Evolutionary conservation across 1,140 invertebrate genomes (phyloP).

Genomic region (Drosophila seguyi): DNA sequence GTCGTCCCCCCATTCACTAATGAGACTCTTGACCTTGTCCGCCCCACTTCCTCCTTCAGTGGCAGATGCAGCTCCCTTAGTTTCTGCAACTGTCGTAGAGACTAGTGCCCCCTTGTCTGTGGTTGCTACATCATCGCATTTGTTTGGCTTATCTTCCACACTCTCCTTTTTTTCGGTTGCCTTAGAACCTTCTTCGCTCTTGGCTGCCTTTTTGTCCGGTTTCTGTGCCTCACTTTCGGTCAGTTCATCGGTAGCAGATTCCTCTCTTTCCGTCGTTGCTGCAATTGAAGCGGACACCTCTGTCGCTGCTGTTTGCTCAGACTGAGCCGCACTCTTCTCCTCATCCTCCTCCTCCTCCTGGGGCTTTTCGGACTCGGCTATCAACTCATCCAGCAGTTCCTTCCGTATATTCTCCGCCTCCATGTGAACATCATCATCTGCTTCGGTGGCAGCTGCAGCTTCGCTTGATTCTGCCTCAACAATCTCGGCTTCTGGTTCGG

Average conservation of each 20-base stretch:
- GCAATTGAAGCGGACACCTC: slow-evolving; percentile 6
- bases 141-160: slow-evolving; percentile 41
- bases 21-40: slow-evolving; percentile 76
- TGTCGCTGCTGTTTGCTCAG: not conserved
- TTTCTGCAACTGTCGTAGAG: not conserved
- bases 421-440: slow-evolving; percentile 53
- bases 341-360: slow-evolving; percentile 20
- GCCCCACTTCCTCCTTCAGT: slow-evolving; percentile 20
- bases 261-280: slow-evolving; percentile 7
- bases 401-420: slow-evolving; percentile 68
- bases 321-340: not conserved
- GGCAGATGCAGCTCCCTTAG: slow-evolving; percentile 4
- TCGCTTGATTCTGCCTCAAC: slow-evolving; percentile 3
- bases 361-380: slow-evolving; percentile 55
- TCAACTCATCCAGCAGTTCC: slow-evolving; percentile 65
- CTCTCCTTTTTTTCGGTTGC: slow-evolving; percentile 12
- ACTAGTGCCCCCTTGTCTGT: slow-evolving; percentile 4
- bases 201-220: not conserved
- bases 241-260: slow-evolving; percentile 17
- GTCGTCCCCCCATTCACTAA: slow-evolving; percentile 81
- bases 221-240: slow-evolving; percentile 17
- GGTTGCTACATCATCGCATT: slow-evolving; percentile 8
- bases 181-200: slow-evolving; percentile 18
- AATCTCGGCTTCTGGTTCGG: not conserved
- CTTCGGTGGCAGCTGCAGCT: slow-evolving; percentile 1